phyloP scores from a whole-genome alignment of 1,140 invertebrate genomes.

The Atopsyche davidsoni region DNA sequence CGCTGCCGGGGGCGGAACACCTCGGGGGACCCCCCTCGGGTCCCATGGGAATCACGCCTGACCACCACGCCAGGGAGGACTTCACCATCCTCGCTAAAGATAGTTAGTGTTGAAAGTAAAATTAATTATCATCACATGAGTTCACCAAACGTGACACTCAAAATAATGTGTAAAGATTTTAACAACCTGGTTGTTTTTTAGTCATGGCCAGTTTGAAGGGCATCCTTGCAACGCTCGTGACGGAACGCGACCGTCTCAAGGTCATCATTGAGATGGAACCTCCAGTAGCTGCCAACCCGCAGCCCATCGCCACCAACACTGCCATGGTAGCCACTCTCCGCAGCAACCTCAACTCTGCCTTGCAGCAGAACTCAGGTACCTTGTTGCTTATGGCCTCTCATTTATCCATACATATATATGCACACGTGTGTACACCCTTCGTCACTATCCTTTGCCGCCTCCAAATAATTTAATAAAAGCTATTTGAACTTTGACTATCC shows the following conservation, averaged over 20 bases:
- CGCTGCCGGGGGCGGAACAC: slow-evolving; percentile 44
- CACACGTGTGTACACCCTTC: too few relatives aligned
- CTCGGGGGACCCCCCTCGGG: slow-evolving; percentile 37
- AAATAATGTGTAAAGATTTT: too few relatives aligned
- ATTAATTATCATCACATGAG: background rate
- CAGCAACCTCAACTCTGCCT: slow-evolving; percentile 55
- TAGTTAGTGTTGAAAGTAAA: slow-evolving; percentile 36
- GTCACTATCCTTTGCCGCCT: too few relatives aligned
- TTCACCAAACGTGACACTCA: slow-evolving; percentile 7
- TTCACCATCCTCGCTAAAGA: slow-evolving; percentile 64
- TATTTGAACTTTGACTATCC: too few relatives aligned
- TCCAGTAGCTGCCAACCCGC: slow-evolving; percentile 29
- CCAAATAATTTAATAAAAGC: too few relatives aligned
- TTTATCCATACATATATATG: too few relatives aligned
- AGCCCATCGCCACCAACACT: slow-evolving; percentile 31
- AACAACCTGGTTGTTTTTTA: slow-evolving; percentile 38
- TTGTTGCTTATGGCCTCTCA: too few relatives aligned
- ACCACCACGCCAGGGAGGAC: slow-evolving; percentile 60
- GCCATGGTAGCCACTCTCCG: slow-evolving; percentile 49
- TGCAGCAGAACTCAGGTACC: slow-evolving; percentile 62
- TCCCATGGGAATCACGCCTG: slow-evolving; percentile 44
- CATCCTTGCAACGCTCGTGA: slow-evolving; percentile 49
- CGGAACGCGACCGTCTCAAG: slow-evolving; percentile 57
- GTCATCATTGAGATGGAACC: slow-evolving; percentile 31
- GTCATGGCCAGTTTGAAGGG: slow-evolving; percentile 51